Conservation (phyloP, 2,113 vertebrate genomes). For the Ellobius talpinus region DNA sequence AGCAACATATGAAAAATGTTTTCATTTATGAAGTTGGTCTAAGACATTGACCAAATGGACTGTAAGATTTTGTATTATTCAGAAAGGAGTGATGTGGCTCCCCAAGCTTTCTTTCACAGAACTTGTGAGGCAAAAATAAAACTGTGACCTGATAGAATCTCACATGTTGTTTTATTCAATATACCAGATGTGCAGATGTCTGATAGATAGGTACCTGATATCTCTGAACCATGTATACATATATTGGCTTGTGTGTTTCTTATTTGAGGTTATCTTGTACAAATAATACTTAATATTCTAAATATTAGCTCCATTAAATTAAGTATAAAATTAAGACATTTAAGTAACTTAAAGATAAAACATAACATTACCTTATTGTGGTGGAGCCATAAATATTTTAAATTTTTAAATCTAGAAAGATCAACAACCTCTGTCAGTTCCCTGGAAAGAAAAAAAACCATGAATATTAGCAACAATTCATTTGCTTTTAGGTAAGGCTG, state of each 20-base stretch:
- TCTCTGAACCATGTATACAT: neutral
- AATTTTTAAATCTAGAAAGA: slow-evolving; percentile 86
- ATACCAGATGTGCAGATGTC: neutral
- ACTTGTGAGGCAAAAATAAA: neutral
- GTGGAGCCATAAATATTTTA: slow-evolving; percentile 90
- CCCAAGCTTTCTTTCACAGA: neutral
- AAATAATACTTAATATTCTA: neutral
- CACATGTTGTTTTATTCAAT: neutral
- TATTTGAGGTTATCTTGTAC: neutral
- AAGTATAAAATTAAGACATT: slow-evolving; percentile 12
- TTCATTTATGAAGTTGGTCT: neutral
- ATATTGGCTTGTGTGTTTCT: neutral
- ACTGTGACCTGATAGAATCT: neutral
- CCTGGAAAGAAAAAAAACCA: slow-evolving; percentile 79
- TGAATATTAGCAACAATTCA: slow-evolving; percentile 41
- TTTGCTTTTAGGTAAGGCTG: neutral
- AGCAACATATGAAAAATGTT: neutral
- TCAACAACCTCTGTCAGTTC: slow-evolving; percentile 85
- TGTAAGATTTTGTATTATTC: neutral
- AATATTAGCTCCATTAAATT: slow-evolving; percentile 15
- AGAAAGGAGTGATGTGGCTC: neutral
- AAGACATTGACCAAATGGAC: neutral
- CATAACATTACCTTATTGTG: slow-evolving; percentile 89
- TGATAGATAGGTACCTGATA: neutral
- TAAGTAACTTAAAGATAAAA: slow-evolving; percentile 52